phyloP scores from a whole-genome alignment of 2,888 invertebrate species.

The Hedychridium roseum region DNA sequence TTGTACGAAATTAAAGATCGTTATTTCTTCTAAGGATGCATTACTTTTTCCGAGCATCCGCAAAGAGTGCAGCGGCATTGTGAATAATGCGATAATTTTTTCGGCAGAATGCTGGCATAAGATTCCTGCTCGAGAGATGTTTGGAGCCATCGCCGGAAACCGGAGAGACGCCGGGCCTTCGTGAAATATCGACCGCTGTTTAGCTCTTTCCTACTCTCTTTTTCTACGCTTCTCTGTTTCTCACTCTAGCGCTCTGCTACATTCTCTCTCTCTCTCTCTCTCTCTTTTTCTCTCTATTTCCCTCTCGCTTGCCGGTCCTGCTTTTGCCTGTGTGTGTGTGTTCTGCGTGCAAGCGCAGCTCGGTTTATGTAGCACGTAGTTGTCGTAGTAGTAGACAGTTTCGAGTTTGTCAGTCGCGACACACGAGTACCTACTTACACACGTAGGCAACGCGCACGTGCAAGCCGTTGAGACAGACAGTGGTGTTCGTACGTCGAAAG shows the following conservation, averaged over 20 bases:
- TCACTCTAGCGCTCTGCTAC: constrained; percentile 24
- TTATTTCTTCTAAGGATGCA: no score
- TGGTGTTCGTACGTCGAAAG: no score
- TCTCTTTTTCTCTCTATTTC: constrained; percentile 16
- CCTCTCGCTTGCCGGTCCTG: constrained; percentile 22
- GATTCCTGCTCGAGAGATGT: constrained; percentile 32
- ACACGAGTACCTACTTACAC: constrained; percentile 15
- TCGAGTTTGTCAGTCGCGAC: no score
- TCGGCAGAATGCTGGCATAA: no score
- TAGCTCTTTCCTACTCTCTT: constrained; percentile 28
- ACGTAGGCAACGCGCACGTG: constrained; percentile 8
- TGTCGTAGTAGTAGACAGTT: no score
- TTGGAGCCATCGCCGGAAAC: constrained; percentile 45
- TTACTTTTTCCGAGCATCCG: no score
- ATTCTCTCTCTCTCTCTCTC: constrained; percentile 22
- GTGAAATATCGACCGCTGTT: constrained; percentile 56
- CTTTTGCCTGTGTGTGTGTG: constrained; percentile 18
- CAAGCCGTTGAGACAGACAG: constrained; percentile 5
- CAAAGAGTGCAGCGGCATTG: no score
- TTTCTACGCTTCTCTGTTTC: constrained; percentile 23
- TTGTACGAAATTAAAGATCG: no score
- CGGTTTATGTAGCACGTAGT: constrained; percentile 21
- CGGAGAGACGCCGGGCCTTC: constrained; percentile 41
- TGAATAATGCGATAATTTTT: no score
- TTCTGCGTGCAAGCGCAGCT: constrained; percentile 27